Base-by-base conservation (phyloP, 2,888 invertebrate species). In the Ophion ventricosus region DNA sequence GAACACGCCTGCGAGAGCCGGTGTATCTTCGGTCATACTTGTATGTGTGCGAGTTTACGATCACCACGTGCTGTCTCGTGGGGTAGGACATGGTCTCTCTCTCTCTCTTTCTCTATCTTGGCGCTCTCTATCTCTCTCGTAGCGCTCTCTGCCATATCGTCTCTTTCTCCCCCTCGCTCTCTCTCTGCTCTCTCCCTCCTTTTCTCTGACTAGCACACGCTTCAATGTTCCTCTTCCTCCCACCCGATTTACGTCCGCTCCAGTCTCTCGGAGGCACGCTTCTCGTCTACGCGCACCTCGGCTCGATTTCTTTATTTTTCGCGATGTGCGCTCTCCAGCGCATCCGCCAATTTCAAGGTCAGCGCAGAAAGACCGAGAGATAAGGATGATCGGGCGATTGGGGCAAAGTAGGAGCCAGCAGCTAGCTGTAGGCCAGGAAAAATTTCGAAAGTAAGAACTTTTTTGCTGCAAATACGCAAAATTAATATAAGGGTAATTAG, bases 21-120 rank as follows among this genome's bases (percentile, higher is more conserved):
- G 59, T 74, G 79, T 78, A 70, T 83, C 83, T 76, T 83, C 23
- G 57, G 20, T 10, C 59, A 14, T 20, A 40, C 0, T 35, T 40
- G 64, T 29, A 49, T 70, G 17, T 70, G 70, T 75, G 49, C 29
- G 64, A 20, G 40, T 35, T 54, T 57, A 23, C 61, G 74, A 76
- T 54, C 59, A 79, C 75, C 84, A 84, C 84, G 84, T 82, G 84
- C 79, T 79, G 70, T 84, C 85, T 81, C 74, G 83, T 82, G 89
- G 89, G 91, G 91, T 91, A 92, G 91, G 92, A 90, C 91, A 90
- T 90, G 90, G 90, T 89, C 87, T 17, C 17, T 64, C 35, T 20
- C 70, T 85, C 75, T 67, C 64, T 66, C 80, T 66, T 54, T 61
- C 76, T 26, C 69, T 72, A 83, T 67, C 83, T 54, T 83, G 66